These are phyloP conservation scores for Hartigia nigra DNA, from an alignment of 2,888 invertebrate species.

Conservation along the genomic window DNA sequence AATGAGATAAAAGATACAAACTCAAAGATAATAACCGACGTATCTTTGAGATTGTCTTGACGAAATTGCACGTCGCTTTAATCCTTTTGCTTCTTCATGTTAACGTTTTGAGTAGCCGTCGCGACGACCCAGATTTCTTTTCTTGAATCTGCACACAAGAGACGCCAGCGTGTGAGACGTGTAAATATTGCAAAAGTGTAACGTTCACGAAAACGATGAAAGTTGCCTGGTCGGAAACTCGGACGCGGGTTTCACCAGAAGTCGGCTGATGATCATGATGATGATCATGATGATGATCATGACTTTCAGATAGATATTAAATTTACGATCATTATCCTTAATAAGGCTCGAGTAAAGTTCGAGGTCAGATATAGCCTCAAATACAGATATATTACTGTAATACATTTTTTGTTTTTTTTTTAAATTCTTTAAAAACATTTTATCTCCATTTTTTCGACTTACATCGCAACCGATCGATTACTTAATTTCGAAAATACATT, in stretches of 20 bases:
- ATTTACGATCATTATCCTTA: not conserved
- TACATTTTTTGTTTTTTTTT: too few species aligned
- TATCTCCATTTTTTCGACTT: not conserved
- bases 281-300: not conserved
- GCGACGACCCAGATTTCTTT: not conserved
- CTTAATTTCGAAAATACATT: too few species aligned
- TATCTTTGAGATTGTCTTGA: not conserved
- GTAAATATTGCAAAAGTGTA: not conserved
- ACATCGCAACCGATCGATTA: rapidly evolving
- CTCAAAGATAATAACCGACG: not conserved
- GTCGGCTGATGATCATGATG: not conserved
- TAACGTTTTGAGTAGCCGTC: not conserved
- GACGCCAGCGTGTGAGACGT: not conserved
- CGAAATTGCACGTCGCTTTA: not conserved
- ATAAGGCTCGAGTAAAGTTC: not conserved
- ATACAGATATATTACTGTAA: too few species aligned
- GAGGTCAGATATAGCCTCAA: not conserved
- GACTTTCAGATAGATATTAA: not conserved
- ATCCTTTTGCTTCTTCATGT: not conserved
- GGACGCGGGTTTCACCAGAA: not conserved
- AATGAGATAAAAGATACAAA: not conserved
- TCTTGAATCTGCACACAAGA: not conserved
- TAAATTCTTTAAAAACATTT: too few species aligned
- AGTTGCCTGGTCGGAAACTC: not conserved
- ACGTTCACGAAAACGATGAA: not conserved